Evolutionary conservation across 1,140 invertebrate species (phyloP), one percentile per base, ranked within the genome.

Genomic region (Saccostrea glomerata): DNA sequence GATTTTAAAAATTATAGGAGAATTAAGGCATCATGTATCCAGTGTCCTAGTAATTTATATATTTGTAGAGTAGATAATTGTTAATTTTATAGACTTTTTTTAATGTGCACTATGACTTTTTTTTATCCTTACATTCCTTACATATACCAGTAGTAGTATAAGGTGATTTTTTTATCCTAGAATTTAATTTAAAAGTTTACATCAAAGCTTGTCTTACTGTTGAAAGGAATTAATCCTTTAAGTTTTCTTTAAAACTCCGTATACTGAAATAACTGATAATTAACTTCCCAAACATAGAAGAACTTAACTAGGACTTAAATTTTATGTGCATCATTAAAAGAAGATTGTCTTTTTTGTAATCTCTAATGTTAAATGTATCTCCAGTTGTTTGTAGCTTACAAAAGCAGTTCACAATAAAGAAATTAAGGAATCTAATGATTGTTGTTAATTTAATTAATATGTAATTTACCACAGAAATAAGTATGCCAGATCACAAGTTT

Each of bases 401-500:
- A 77, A 77, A 77, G 15, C 70, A 77, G 70, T 77, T 77, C 70
- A 36, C 13, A 77, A 36, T 77, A 77, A 77, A 77, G 70, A 25
- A 77, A 77, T 15, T 36, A 25, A 77, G 30, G 23, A 36, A 77
- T 77, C n/a, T 13, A 11, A 23, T 63, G n/a, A 63, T 20, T 20
- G 15, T 63, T 63, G 58, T 63, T 63, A 20, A 63, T 63, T 63
- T 63, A 4, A 60, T 13, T 1, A 60, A 20, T 20, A 63, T 6
- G n/a, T 6, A n/a, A 6, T 2, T 63, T 63, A 20, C 6, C 15
- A 20, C 17, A 17, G 17, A 3, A 6, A 13, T 60, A 17, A 20
- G 0, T 13, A 13, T 60, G 13, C 11, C 56, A 58, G 15, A 13
- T 13, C 12, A 13, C 0, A 20, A 63, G 3, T 63, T 0, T 20